Conservation (phyloP, 2,888 invertebrate species). For the Chrysomela aeneicollis region DNA sequence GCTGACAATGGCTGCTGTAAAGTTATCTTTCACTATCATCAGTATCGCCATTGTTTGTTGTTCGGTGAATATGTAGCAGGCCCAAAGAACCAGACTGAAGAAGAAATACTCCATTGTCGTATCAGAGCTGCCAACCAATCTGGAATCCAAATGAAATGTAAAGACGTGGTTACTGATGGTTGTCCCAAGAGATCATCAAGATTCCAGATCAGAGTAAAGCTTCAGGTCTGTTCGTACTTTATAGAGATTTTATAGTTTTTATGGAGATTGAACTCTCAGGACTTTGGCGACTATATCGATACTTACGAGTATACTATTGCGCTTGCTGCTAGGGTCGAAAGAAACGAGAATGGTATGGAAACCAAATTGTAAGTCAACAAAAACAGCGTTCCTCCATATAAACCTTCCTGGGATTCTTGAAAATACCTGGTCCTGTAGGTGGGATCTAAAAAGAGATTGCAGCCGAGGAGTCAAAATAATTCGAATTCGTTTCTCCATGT, state of each 20-base stretch:
- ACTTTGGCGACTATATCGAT: too few relatives aligned
- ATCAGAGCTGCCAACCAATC: constrained; percentile 67
- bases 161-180: too few relatives aligned
- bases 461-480: neutral
- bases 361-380: constrained; percentile 82
- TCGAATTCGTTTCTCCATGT: too few relatives aligned
- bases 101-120: constrained; percentile 70
- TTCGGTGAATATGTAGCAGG: constrained; percentile 85
- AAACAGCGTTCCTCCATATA: constrained; percentile 87
- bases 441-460: constrained; percentile 68
- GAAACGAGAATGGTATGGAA: constrained; percentile 82
- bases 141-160: constrained; percentile 49
- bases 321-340: constrained; percentile 75
- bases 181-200: too few relatives aligned
- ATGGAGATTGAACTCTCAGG: too few relatives aligned
- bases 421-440: constrained; percentile 90
- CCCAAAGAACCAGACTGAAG: constrained; percentile 79
- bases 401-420: constrained; percentile 88
- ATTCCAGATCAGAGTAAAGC: too few relatives aligned
- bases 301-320: constrained; percentile 79
- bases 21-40: constrained; percentile 80
- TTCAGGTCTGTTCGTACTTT: too few relatives aligned
- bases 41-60: constrained; percentile 84
- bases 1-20: constrained; percentile 79
- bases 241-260: too few relatives aligned